A percentile compares a stretch with the other conserved stretches of the same genome.
These are phyloP conservation scores for Tolmerus cingulatus DNA, from an alignment of 2,888 invertebrate species.

Conservation along the genomic window DNA sequence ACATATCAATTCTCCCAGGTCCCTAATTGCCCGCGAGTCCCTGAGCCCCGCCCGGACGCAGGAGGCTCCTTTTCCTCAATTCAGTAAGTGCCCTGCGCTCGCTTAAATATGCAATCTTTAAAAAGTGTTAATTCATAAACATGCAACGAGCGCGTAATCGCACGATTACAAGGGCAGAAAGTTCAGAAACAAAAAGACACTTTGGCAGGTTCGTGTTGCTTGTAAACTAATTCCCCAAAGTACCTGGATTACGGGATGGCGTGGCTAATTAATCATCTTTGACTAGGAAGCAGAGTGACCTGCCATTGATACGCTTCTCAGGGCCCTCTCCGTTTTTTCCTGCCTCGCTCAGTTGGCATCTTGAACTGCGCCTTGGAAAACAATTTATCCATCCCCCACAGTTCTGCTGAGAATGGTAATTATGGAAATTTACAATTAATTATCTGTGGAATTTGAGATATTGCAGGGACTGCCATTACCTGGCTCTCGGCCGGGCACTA, in stretches of 20 bases:
- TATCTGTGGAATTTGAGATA: constrained; percentile 35
- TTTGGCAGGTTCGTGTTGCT: not conserved
- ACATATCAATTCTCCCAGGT: not conserved
- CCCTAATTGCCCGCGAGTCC: not conserved
- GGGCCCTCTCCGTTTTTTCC: not conserved
- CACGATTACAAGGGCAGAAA: not conserved
- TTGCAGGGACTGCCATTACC: not conserved
- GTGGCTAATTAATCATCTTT: constrained; percentile 13
- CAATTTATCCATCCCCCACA: constrained; percentile 4
- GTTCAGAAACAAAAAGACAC: not conserved
- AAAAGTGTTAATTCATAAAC: not conserved
- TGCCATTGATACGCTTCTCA: constrained; percentile 24
- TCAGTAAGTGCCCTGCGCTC: not conserved
- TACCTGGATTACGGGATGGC: constrained; percentile 9
- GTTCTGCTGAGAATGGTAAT: constrained; percentile 10
- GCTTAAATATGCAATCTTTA: not conserved
- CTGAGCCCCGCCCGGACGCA: not conserved
- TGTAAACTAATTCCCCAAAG: constrained; percentile 21
- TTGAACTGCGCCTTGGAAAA: not conserved
- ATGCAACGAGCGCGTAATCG: not conserved
- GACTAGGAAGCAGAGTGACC: not conserved
- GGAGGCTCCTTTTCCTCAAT: not conserved
- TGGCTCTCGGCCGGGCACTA: not conserved
- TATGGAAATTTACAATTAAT: constrained; percentile 39
- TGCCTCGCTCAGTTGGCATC: not conserved